Evolutionary conservation across 1,140 invertebrate species (phyloP), one percentile per base, ranked within the genome.

Genomic region (Aethina tumida): DNA sequence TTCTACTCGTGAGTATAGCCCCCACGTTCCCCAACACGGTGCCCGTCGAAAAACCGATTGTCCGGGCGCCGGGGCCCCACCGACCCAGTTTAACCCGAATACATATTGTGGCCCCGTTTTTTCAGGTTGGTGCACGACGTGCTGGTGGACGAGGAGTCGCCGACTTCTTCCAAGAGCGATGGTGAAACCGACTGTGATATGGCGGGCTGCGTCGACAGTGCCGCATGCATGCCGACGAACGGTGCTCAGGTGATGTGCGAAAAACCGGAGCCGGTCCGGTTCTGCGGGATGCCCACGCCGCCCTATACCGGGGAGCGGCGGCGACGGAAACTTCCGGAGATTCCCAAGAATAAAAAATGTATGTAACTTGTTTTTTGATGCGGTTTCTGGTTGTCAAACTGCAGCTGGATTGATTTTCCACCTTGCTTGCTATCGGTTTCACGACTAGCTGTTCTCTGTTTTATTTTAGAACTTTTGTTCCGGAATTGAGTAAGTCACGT

Each of bases 291-390:
- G 14, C 31, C 47, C 16, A 36, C 41, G 10, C 35, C 45, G 7
- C 55, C 56, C 3, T 60, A 50, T 52, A 52, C 63, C 22, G 71
- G 71, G 8, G 79, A 81, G 55, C 67, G 84, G 31, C 70, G 79
- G 51, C 68, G 86, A 46, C 68, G 86, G 60, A 84, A 84, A 64
- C 63, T 89, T 15, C 86, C 86, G 7, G 85, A 90, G 67, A 87
- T 89, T 49, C 86, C 85, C 4, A 88, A 87, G 61, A 81, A 79
- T 48, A 83, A 82, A 63, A 85, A 85, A 75, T 75, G 83, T 87
- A 67, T 77, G 73, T 65, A n/a, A n/a, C n/a, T n/a, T n/a, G n/a
- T n/a, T n/a, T n/a, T n/a, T n/a, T n/a, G n/a, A n/a, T n/a, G n/a
- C n/a, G n/a, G n/a, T n/a, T n/a, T n/a, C n/a, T n/a, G n/a, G n/a